Percentiles rank a stretch among this genome's conserved stretches.
Conservation (phyloP, 2,113 vertebrate species). For the Solenodon paradoxus region DNA sequence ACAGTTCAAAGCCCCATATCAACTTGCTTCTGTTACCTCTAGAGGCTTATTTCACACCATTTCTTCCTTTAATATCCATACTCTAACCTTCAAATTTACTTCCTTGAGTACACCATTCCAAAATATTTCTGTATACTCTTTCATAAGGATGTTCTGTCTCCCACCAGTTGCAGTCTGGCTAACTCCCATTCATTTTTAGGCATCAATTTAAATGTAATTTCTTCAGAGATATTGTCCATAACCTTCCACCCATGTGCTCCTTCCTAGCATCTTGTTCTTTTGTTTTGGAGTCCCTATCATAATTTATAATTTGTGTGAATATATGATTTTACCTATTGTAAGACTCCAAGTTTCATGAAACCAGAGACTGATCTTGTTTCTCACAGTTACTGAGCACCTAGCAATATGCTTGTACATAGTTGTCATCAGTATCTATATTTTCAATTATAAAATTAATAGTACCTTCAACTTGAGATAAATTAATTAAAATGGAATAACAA, state of each 20-base stretch:
- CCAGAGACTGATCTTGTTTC: neutral
- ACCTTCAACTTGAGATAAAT: neutral
- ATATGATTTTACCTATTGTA: neutral
- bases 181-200: neutral
- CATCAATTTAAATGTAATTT: neutral
- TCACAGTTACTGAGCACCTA: neutral
- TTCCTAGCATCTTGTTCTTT: neutral
- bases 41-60: neutral
- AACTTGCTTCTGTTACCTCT: neutral
- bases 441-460: neutral
- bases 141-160: neutral
- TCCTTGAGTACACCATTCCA: neutral
- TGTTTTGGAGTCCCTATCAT: neutral
- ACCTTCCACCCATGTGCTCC: neutral
- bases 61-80: neutral
- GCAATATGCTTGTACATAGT: neutral
- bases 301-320: neutral
- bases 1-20: neutral
- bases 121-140: neutral
- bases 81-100: neutral
- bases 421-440: neutral
- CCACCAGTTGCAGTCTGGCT: neutral
- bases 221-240: neutral
- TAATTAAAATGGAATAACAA: neutral
- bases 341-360: neutral